These are phyloP conservation scores for Chionodraco myersi DNA, from an alignment of 2,113 vertebrate genomes.

Conservation along the genomic window DNA sequence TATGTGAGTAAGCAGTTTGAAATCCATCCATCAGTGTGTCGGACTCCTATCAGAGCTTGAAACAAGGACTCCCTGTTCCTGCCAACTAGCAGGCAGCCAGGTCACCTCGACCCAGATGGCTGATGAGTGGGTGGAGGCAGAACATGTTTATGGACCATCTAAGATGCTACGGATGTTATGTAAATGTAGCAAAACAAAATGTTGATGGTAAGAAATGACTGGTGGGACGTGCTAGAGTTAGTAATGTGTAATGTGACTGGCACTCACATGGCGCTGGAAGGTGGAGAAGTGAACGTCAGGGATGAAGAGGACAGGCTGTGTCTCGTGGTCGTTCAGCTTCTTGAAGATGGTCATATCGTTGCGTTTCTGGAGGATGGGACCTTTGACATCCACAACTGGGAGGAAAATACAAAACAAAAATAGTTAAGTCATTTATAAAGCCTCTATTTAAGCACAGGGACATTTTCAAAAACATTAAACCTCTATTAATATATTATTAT, in stretches of 20 bases:
- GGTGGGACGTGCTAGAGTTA: background rate
- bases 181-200: background rate
- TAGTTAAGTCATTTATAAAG: background rate
- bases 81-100: conserved; percentile 61
- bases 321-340: conserved; percentile 91
- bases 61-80: conserved; percentile 69
- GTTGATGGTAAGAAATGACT: background rate
- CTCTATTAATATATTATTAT: background rate
- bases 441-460: background rate
- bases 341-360: conserved; percentile 95
- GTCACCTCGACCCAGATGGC: conserved; percentile 67
- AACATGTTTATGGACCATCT: conserved; percentile 48
- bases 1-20: conserved; percentile 58
- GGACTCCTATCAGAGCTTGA: conserved; percentile 63
- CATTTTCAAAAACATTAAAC: background rate
- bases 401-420: background rate
- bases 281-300: conserved; percentile 94
- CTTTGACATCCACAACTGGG: conserved; percentile 91
- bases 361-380: conserved; percentile 92
- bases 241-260: background rate
- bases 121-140: conserved; percentile 46
- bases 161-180: background rate
- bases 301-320: conserved; percentile 98
- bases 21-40: conserved; percentile 50
- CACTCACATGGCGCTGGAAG: conserved; percentile 95